These are phyloP conservation scores for Hormiphora californensis DNA, from an alignment of 37 sponge, comb jelly and placozoan species.

Conservation along the genomic window DNA sequence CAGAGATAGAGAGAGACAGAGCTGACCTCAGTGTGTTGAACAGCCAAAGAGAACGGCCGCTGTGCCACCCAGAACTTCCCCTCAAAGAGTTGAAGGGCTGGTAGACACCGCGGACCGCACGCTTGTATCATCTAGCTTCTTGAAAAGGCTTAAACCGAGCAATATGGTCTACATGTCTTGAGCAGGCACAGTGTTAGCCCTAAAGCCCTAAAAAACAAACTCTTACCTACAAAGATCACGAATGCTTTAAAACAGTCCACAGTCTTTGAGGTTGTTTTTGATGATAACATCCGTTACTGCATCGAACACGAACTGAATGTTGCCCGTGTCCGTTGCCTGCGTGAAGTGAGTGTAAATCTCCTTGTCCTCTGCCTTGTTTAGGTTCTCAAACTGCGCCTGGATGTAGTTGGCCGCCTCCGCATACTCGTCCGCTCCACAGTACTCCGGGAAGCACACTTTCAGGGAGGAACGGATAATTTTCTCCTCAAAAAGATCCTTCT, in stretches of 20 bases:
- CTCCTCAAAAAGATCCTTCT: slow-evolving; percentile 82
- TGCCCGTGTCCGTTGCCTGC: slow-evolving; percentile 86
- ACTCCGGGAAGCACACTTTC: slow-evolving; percentile 81
- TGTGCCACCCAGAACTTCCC: no score
- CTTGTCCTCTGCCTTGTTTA: slow-evolving; percentile 66
- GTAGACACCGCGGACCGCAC: no score
- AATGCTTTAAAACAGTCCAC: slow-evolving; percentile 34
- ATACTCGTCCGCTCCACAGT: slow-evolving; percentile 65
- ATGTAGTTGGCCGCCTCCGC: slow-evolving; percentile 70
- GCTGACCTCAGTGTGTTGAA: no score
- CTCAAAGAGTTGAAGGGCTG: no score
- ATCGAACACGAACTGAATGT: slow-evolving; percentile 85
- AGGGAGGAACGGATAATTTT: slow-evolving; percentile 74
- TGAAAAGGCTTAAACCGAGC: no score
- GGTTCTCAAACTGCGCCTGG: slow-evolving; percentile 60
- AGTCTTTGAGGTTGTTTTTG: slow-evolving; percentile 74
- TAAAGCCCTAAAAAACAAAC: slow-evolving; percentile 46
- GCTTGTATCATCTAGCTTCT: no score
- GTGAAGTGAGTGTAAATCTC: slow-evolving; percentile 90
- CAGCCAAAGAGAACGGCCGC: no score
- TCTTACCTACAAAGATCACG: slow-evolving; percentile 14
- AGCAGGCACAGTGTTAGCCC: no score
- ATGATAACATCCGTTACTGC: slow-evolving; percentile 85
- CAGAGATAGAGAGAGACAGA: no score
- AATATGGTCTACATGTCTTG: no score